These are phyloP conservation scores for Cynoglossus semilaevis DNA, from an alignment of 2,113 vertebrate species.

Conservation along the genomic window DNA sequence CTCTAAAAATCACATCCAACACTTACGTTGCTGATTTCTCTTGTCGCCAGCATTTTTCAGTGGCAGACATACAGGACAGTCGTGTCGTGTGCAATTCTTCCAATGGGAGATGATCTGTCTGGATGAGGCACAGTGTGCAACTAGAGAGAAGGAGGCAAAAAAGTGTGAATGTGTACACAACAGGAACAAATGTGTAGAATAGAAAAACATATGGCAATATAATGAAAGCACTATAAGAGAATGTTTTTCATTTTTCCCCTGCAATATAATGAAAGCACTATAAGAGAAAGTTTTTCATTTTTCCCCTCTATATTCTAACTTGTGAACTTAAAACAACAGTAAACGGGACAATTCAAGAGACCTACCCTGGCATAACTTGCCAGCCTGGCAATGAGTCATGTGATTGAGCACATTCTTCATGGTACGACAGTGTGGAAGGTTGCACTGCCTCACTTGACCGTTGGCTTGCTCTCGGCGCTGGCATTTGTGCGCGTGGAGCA, in stretches of 20 bases:
- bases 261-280: too few relatives aligned
- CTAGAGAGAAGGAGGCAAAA: conserved; percentile 66
- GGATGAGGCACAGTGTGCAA: conserved; percentile 97
- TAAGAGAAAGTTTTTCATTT: too few relatives aligned
- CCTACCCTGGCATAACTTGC: conserved; percentile 98
- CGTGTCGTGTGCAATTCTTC: conserved; percentile 98
- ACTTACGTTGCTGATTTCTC: conserved; percentile 95
- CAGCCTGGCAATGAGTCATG: conserved; percentile 99
- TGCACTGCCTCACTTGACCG: conserved; percentile 93
- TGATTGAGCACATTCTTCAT: conserved; percentile 99
- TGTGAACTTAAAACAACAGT: conserved; percentile 10
- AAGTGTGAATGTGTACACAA: conserved; percentile 17
- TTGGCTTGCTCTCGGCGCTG: conserved; percentile 96
- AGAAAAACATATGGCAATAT: too few relatives aligned
- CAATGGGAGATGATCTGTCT: conserved; percentile 99
- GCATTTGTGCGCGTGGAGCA: conserved; percentile 97
- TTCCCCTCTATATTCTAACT: too few relatives aligned
- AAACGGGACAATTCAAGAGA: conserved; percentile 31
- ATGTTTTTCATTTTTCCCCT: too few relatives aligned
- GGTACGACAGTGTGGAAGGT: conserved; percentile 96
- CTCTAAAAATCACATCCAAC: too few relatives aligned
- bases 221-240: conserved; percentile 59
- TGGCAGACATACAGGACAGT: conserved; percentile 96
- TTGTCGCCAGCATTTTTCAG: conserved; percentile 98
- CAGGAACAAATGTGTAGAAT: conserved; percentile 10